Base-by-base conservation (phyloP, 1,140 invertebrate genomes). In the Antheraea mylitta region DNA sequence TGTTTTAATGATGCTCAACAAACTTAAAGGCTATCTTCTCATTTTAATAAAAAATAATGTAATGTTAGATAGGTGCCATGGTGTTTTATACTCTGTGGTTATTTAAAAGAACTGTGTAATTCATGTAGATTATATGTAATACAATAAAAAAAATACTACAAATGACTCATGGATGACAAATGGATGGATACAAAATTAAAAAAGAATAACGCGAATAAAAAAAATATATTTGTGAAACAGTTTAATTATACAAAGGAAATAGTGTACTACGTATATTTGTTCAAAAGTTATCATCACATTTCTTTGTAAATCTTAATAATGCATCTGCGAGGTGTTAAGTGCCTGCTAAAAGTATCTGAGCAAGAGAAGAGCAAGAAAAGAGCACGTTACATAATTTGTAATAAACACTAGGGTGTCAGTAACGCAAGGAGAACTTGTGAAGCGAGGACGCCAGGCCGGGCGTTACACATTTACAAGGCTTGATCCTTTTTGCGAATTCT, bases 381-480 rank as follows among this genome's bases (percentile, higher is more conserved):
- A 70, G 68, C 70, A 71, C 70, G 75, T 89, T 87, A 90, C 83
- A 87, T 87, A 82, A 87, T 82, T 87, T 90, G 84, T 89, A 89
- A 89, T 79, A 83, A 71, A 69, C 70, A 90, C 85, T 72, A 89
- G 82, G 85, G 70, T 38, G 64, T 30, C 75, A 85, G 73, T 69
- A 61, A 67, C 62, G 16, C 18, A 65, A 71, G 66, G 70, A 76
- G 74, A 65, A 38, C 42, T n/a, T 67, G 45, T 53, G 45, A 53
- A 5, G 16, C 45, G 16, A 53, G 45, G 16, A 53, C 16, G 45
- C 16, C 45, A n/a, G 45, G 16, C 45, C 16, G 45, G 16, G 36
- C 65, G 22, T 69, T 75, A 72, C 67, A 75, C 19, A 62, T 19
- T 38, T 18, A 18, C 61, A 61, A 61, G 65, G 58, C 72, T 66